Conservation (phyloP, 2,797 vertebrate species). For the Aulostomus chinensis region DNA sequence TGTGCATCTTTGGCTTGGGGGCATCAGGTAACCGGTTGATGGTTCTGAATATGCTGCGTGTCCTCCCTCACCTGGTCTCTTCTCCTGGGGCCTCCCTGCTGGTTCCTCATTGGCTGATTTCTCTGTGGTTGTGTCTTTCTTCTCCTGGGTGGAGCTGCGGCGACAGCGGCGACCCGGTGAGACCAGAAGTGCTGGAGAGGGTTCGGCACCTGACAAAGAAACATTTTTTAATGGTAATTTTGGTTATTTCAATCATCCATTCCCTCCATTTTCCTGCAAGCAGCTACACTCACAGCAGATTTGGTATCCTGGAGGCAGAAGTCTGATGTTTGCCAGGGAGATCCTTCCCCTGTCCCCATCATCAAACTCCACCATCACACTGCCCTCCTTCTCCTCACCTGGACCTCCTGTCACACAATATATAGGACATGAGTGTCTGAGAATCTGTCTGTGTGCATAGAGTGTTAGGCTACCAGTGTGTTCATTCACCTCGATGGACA, state of each 20-base stretch:
- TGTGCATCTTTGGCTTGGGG: slow-evolving; percentile 7
- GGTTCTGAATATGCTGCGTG: slow-evolving; percentile 12
- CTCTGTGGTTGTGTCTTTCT: slow-evolving; percentile 77
- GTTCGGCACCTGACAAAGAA: slow-evolving; percentile 86
- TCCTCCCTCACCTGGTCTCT: slow-evolving; percentile 83
- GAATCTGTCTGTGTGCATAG: background rate
- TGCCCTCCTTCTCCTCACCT: slow-evolving; percentile 87
- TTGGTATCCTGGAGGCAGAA: slow-evolving; percentile 94
- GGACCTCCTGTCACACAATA: slow-evolving; percentile 63
- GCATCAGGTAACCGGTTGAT: slow-evolving; percentile 34
- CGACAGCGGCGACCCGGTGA: slow-evolving; percentile 84
- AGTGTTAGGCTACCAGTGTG: background rate
- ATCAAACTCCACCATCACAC: slow-evolving; percentile 94
- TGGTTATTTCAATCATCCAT: background rate
- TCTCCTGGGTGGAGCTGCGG: slow-evolving; percentile 78
- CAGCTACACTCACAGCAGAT: slow-evolving; percentile 85
- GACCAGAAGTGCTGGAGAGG: slow-evolving; percentile 89
- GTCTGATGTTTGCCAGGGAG: slow-evolving; percentile 88
- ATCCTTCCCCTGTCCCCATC: slow-evolving; percentile 96
- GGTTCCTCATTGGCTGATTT: slow-evolving; percentile 72
- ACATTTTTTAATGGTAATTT: background rate
- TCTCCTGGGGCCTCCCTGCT: slow-evolving; percentile 77
- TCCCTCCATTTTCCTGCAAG: background rate
- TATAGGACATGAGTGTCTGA: slow-evolving; percentile 1
- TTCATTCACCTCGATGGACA: slow-evolving; percentile 86